A percentile compares a stretch with the other conserved stretches of the same genome.
These are phyloP conservation scores for Amaurobius ferox DNA, from an alignment of 2,888 invertebrate species.

Conservation along the genomic window DNA sequence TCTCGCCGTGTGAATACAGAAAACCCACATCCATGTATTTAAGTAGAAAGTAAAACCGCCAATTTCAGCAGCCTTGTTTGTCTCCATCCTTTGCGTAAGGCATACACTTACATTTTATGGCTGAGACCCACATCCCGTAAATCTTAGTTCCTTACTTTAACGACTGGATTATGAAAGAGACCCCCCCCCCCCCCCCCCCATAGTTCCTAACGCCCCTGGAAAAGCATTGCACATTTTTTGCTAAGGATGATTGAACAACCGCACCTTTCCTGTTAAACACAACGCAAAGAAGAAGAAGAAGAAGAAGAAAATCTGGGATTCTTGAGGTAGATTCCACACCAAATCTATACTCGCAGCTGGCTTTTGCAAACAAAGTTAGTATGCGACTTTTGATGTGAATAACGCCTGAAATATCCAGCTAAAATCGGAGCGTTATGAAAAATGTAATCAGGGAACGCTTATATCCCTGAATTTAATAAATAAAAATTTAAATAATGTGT, in stretches of 20 bases:
- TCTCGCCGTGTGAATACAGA: too few species aligned
- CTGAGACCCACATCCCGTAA: not conserved
- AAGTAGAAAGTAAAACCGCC: too few species aligned
- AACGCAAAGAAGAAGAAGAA: not conserved
- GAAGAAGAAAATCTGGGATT: not conserved
- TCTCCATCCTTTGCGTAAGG: too few species aligned
- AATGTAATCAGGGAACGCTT: too few species aligned
- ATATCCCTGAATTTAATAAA: too few species aligned
- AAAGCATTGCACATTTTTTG: not conserved
- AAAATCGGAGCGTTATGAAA: too few species aligned
- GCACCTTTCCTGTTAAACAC: not conserved
- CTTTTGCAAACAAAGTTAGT: not conserved
- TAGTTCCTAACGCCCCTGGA: not conserved
- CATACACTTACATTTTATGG: not conserved
- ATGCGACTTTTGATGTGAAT: not conserved
- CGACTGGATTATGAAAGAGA: not conserved
- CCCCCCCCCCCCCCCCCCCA: too few species aligned
- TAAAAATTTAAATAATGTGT: too few species aligned
- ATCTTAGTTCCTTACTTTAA: not conserved
- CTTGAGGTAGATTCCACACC: too few species aligned
- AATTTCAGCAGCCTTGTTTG: too few species aligned
- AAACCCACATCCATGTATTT: too few species aligned
- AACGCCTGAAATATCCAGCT: not conserved
- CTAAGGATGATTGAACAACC: not conserved
- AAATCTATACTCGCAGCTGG: not conserved